Evolutionary conservation across 1,140 invertebrate genomes (phyloP), one percentile per base, ranked within the genome.

Genomic region (Delia radicum): DNA sequence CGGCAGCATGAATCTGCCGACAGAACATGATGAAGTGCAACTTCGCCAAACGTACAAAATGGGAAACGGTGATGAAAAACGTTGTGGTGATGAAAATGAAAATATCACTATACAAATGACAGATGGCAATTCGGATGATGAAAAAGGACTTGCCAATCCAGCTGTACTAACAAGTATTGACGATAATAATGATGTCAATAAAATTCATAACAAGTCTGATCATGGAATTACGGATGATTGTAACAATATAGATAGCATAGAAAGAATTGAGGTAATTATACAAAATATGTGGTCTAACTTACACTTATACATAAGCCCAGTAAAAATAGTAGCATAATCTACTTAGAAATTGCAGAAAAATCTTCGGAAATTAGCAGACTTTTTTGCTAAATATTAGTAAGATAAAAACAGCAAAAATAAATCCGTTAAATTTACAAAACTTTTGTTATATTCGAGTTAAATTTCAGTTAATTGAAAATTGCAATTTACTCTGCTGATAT

Each of bases 141-240:
- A 62, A 75, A 63, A 69, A 29, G 81, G 79, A 26, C 74, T 82
- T 5, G 80, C 79, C 69, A 83, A 85, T 83, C 81, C 81, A 77
- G 83, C 80, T 74, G 79, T 78, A 78, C 79, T 79, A 77, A 21
- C 48, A 3, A 55, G 8, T 55, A 81, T 77, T 74, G 63, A 37
- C n/a, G 62, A 76, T 27, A 61, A 76, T 27, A 61, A 46, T 0
- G 29, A 69, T 33, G 37, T 46, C n/a, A 65, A n/a, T 26, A 28
- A 4, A 73, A n/a, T 18, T 1, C 28, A 28, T 27, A 29, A 73
- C 10, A 31, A 13, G 37, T 2, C 10, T 2, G 31, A 69, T 13
- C 29, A 74, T 61, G 69, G 27, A 26, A 72, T 63, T 10, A 15
- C 37, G 12, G n/a, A 42, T 42, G 37, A 42, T 15, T 42, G 8